Evolutionary conservation across 2,888 invertebrate genomes (phyloP).

Genomic region (Nephrotoma appendiculata): DNA sequence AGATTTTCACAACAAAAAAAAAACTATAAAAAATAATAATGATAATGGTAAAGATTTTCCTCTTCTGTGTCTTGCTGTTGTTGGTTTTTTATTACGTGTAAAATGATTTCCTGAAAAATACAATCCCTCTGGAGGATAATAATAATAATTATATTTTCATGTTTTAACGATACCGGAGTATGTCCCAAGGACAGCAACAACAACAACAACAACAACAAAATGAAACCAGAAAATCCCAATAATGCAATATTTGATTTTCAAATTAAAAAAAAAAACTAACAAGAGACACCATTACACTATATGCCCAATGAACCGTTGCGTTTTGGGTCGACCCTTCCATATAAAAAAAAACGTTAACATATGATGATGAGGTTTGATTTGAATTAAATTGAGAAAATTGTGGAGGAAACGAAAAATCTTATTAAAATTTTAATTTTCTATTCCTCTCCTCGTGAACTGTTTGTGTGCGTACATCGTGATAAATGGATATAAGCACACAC

Average conservation of each 20-base stretch:
- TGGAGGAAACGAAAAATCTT: not conserved
- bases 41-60: not conserved
- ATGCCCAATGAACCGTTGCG: not conserved
- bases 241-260: not conserved
- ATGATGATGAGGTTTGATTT: not conserved
- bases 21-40: not conserved
- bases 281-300: not conserved
- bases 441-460: not conserved
- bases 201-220: not conserved
- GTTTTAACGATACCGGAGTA: not conserved
- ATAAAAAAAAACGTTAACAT: not conserved
- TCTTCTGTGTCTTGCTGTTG: not conserved
- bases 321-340: not conserved
- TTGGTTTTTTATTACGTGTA: not conserved
- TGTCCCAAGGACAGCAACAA: not conserved
- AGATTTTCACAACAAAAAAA: not conserved
- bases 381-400: not conserved
- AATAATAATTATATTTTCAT: constrained; percentile 3
- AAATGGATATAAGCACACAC: not conserved
- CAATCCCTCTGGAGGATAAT: not conserved
- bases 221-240: not conserved
- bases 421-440: not conserved
- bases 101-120: not conserved
- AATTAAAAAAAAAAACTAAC: not conserved
- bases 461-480: not conserved